These are phyloP conservation scores for Carlito syrichta DNA, from an alignment of 2,113 vertebrate genomes.

Conservation along the genomic window DNA sequence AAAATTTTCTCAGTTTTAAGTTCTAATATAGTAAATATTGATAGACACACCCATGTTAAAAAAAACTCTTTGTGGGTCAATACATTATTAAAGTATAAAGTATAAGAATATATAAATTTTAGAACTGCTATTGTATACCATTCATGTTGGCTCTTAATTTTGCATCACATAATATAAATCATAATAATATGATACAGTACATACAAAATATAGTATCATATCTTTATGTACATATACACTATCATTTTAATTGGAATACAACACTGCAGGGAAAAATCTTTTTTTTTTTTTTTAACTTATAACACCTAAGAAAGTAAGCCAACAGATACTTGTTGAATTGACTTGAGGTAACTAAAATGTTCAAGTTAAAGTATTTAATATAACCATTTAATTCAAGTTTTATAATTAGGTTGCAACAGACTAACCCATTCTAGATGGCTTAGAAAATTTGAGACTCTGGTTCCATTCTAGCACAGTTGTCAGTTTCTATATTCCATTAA, in stretches of 20 bases:
- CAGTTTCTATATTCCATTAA: not conserved
- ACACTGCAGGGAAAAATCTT: not conserved
- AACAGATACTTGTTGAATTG: not conserved
- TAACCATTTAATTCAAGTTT: not conserved
- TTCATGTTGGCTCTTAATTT: not conserved
- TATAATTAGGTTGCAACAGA: not conserved
- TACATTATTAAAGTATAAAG: not conserved
- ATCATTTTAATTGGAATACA: conserved; percentile 1
- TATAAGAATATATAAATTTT: not conserved
- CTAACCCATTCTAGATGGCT: not conserved
- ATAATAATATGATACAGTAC: not conserved
- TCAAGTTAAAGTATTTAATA: not conserved
- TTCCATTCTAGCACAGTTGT: not conserved
- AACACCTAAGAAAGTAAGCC: not conserved
- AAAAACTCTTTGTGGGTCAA: not conserved
- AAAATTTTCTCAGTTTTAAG: not conserved
- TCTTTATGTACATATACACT: not conserved
- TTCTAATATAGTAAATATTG: not conserved
- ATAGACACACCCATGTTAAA: not conserved
- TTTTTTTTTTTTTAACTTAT: not conserved
- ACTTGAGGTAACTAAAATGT: not conserved
- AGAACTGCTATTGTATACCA: not conserved
- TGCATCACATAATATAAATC: not conserved
- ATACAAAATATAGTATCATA: not conserved
- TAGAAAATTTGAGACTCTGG: not conserved